A percentile compares a stretch with the other conserved stretches of the same genome.
Evolutionary conservation across 1,140 invertebrate genomes (phyloP).

Genomic region (Cepaea nemoralis): DNA sequence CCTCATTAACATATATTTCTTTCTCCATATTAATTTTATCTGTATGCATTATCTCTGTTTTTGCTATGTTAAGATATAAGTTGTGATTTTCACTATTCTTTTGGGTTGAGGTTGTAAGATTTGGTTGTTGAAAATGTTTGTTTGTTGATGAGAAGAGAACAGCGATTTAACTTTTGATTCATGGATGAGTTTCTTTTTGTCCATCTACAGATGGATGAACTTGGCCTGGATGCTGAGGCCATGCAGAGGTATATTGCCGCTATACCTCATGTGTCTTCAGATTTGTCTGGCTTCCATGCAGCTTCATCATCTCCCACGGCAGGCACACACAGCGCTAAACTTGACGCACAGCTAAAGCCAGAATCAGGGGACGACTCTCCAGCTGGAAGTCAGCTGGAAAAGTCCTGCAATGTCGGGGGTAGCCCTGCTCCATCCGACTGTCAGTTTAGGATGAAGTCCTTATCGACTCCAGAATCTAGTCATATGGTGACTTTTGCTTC

Average conservation of each 20-base stretch:
- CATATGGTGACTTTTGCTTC: neutral
- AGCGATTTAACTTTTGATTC: no score
- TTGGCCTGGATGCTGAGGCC: constrained; percentile 54
- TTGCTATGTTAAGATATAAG: no score
- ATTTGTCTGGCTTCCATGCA: constrained; percentile 1
- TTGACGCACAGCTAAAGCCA: neutral
- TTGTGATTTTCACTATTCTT: no score
- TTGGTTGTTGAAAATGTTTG: no score
- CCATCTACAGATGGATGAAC: constrained; percentile 47
- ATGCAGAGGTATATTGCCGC: constrained; percentile 57
- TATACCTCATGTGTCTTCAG: constrained; percentile 46
- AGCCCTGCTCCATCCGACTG: neutral
- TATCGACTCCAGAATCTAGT: neutral
- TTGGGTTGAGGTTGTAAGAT: no score
- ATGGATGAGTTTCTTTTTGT: neutral
- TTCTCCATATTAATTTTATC: no score
- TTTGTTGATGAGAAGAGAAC: no score
- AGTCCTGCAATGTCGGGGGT: neutral
- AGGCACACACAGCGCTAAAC: constrained; percentile 11
- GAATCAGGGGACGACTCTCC: neutral
- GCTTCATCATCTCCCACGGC: neutral
- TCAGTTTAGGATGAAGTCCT: neutral
- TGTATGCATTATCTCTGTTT: no score
- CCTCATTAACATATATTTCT: no score
- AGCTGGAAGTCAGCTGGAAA: neutral